Percentiles rank a stretch among this genome's conserved stretches.
Conservation (phyloP, 2,888 invertebrate species). For the Aphrophora alni region DNA sequence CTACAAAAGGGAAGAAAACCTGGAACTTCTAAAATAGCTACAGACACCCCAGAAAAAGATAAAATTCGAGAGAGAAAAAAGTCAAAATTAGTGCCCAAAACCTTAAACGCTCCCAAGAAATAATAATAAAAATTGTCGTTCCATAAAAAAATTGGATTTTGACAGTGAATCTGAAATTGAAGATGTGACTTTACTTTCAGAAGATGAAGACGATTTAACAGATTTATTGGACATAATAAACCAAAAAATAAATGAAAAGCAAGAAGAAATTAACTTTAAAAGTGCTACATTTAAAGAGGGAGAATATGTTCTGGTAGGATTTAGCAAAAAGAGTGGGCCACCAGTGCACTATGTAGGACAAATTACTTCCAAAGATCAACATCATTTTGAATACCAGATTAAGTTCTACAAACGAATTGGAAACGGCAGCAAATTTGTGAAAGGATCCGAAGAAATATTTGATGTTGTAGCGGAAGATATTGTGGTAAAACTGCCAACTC, state of each 20-base stretch:
- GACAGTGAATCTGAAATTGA: conserved; percentile 15
- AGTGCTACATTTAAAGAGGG: not conserved
- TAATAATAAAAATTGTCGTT: not conserved
- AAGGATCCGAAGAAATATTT: conserved; percentile 24
- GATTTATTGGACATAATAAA: not conserved
- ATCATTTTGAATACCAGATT: conserved; percentile 25
- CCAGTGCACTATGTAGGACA: conserved; percentile 19
- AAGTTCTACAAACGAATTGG: conserved; percentile 27
- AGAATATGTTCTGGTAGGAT: not conserved
- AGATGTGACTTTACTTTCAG: not conserved
- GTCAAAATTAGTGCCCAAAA: not conserved
- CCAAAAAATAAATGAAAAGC: not conserved
- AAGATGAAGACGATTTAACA: not conserved
- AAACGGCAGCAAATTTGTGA: conserved; percentile 18
- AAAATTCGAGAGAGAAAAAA: not conserved
- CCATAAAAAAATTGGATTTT: not conserved
- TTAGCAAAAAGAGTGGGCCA: conserved; percentile 9
- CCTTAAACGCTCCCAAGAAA: not conserved
- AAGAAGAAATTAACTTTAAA: not conserved
- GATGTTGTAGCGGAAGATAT: conserved; percentile 12
- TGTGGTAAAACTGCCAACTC: not conserved
- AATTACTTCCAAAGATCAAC: conserved; percentile 23
- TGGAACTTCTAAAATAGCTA: conserved; percentile 17
- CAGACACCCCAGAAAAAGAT: conserved; percentile 23
- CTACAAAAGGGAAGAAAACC: not conserved